Base-by-base conservation (phyloP, 92 coral and sea anemone species). In the Palythoa grandiflora region DNA sequence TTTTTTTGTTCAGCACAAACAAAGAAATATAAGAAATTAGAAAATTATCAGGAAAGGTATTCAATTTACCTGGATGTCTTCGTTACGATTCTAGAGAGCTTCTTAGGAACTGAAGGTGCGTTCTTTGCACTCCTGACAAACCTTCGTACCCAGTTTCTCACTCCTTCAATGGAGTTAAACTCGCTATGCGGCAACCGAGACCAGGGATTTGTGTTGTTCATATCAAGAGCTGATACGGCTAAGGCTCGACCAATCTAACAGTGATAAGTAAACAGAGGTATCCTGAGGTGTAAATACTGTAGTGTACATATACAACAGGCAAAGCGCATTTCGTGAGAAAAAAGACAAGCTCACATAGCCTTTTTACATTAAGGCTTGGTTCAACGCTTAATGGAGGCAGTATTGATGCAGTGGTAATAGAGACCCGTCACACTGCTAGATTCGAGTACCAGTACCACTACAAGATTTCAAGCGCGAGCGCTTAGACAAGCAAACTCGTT, bases 171-270 rank as follows among this genome's bases (percentile, higher is more conserved):
- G 35, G 98, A 97, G 40, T 92, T 74, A 66, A 95, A 93, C 85
- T 95, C 98, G 76, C 98, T 95, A 53, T 88, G 91, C 1, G 99
- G 99, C 38, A 97, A 90, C 10, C 99, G 93, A 57, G 99, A 89
- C 99, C 99, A 95, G 14, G 99, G 99, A 54, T 97, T 97, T 28
- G 94, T 92, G 84, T 97, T 97, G 78, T 91, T 89, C 96, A 97
- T 95, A 79, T 97, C 99, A 9, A 95, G 89, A 11, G 91, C 95
- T 73, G 99, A 93, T n/a, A 97, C 90, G 63, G 98, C 99, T 12
- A 97, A 57, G 38, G 99, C 97, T 12, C 99, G 96, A 1, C 99
- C 99, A 50, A 97, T 98, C 99, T 97, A 54, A 4, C 14, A 81
- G 60, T 47, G 10, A 55, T 6, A 21, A 84, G 35, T 7, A 37